Conservation (phyloP, 2,888 invertebrate species). For the Endomychus coccineus region DNA sequence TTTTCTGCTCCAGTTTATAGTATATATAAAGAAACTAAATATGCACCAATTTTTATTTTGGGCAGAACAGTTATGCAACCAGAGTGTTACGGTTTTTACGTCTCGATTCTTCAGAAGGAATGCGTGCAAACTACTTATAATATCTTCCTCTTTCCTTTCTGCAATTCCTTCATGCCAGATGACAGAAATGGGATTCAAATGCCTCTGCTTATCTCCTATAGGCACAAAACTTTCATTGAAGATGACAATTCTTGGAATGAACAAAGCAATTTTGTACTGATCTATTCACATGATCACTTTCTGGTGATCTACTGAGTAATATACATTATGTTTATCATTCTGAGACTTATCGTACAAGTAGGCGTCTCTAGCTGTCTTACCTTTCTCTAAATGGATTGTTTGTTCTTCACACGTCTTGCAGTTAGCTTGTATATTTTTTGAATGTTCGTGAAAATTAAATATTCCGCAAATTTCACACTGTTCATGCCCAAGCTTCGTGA, state of each 20-base stretch:
- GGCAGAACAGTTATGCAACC: constrained; percentile 21
- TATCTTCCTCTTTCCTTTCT: constrained; percentile 30
- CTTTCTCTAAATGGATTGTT: neutral
- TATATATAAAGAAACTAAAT: constrained; percentile 18
- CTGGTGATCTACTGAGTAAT: constrained; percentile 3
- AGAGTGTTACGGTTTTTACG: constrained; percentile 14
- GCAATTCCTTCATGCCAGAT: constrained; percentile 32
- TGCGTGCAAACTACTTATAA: constrained; percentile 16
- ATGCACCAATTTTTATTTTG: constrained; percentile 22
- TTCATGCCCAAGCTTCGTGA: constrained; percentile 8
- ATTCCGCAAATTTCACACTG: constrained; percentile 5
- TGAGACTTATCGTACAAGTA: neutral
- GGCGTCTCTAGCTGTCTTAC: neutral
- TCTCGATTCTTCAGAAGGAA: constrained; percentile 17
- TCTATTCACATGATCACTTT: constrained; percentile 21
- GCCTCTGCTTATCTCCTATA: constrained; percentile 17
- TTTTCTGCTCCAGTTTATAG: constrained; percentile 15
- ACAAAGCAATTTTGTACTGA: constrained; percentile 21
- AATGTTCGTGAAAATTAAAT: constrained; percentile 2
- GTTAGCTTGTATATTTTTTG: neutral
- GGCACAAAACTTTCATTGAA: constrained; percentile 27
- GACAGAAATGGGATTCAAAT: constrained; percentile 17
- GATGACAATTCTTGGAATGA: constrained; percentile 19
- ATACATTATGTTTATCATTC: neutral
- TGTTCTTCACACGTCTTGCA: constrained; percentile 4